Evolutionary conservation across 2,113 vertebrate species (phyloP).

Genomic region (Rhinopithecus roxellana): DNA sequence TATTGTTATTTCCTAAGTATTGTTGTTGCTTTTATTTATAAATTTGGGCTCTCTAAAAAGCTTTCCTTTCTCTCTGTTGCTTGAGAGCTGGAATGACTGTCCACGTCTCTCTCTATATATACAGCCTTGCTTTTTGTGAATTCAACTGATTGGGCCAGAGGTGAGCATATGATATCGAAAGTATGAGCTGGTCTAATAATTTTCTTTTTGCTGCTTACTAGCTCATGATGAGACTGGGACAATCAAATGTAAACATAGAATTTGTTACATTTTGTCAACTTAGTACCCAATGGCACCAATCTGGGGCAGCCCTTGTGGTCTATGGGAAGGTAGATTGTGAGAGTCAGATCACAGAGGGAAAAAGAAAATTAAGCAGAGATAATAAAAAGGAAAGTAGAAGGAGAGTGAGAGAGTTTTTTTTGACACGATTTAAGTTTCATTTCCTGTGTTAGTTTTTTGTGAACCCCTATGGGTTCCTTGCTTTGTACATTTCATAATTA

Average conservation of each 20-base stretch:
- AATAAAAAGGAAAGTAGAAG: not conserved
- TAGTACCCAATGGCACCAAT: not conserved
- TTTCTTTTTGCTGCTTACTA: not conserved
- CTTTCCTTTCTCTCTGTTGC: not conserved
- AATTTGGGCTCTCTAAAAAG: not conserved
- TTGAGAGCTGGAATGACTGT: not conserved
- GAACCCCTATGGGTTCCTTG: not conserved
- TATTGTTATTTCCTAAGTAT: not conserved
- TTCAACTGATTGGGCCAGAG: not conserved
- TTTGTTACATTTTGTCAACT: not conserved
- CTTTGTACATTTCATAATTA: not conserved
- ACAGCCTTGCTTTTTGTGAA: not conserved
- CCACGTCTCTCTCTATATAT: not conserved
- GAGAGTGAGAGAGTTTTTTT: not conserved
- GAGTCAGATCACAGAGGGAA: not conserved
- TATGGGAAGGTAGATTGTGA: not conserved
- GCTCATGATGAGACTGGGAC: not conserved
- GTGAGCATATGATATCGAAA: not conserved
- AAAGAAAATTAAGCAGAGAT: not conserved
- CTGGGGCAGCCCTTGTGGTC: not conserved
- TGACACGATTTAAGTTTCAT: not conserved
- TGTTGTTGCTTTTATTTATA: not conserved
- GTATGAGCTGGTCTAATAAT: not conserved
- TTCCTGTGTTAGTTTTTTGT: not conserved
- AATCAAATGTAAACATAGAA: not conserved